These are phyloP conservation scores for Brachionichthys hirsutus DNA, from an alignment of 2,113 vertebrate genomes.

Conservation along the genomic window DNA sequence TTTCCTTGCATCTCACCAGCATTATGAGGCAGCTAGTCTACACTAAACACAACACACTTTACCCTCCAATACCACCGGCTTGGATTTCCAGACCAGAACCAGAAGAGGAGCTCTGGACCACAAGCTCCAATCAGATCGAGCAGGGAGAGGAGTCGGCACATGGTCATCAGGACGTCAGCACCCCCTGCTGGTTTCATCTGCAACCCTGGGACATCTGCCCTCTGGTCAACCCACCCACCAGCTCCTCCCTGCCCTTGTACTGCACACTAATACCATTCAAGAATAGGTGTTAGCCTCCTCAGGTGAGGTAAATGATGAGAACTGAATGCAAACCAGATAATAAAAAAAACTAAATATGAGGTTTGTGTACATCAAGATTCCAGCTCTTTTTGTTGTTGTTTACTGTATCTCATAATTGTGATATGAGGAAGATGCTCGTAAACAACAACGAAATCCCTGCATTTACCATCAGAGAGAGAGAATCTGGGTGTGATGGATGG, in stretches of 20 bases:
- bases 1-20: neutral
- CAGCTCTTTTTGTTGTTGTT: too few relatives aligned
- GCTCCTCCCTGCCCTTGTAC: neutral
- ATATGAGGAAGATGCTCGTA: too few relatives aligned
- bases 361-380: too few relatives aligned
- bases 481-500: too few relatives aligned
- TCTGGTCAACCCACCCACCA: constrained; percentile 25
- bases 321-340: too few relatives aligned
- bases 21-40: constrained; percentile 7
- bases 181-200: constrained; percentile 89
- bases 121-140: constrained; percentile 15
- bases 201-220: constrained; percentile 49
- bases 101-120: constrained; percentile 32
- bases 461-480: too few relatives aligned
- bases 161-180: constrained; percentile 86
- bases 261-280: neutral
- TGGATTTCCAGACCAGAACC: constrained; percentile 28
- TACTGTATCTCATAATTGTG: too few relatives aligned
- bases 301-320: too few relatives aligned
- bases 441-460: too few relatives aligned
- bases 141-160: constrained; percentile 19
- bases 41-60: constrained; percentile 10
- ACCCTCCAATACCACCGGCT: constrained; percentile 9
- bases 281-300: too few relatives aligned
- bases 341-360: too few relatives aligned